Evolutionary conservation across 2,888 invertebrate species (phyloP).

Genomic region (Tachina lurida): DNA sequence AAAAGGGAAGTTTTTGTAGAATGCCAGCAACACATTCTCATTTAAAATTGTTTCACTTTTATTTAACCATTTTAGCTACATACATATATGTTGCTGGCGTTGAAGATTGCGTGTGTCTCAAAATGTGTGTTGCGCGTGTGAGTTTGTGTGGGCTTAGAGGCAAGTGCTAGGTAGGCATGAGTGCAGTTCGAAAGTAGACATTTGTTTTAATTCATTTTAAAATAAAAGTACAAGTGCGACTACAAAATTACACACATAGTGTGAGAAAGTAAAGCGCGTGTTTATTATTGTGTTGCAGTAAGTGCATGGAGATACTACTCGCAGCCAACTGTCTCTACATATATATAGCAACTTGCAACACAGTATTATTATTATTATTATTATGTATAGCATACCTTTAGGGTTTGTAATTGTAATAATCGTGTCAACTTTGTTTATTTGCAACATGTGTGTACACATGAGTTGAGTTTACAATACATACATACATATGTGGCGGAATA

Average conservation of each 20-base stretch:
- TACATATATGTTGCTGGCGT: neutral
- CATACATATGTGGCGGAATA: slow-evolving; percentile 52
- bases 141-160: neutral
- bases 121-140: neutral
- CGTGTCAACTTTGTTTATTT: slow-evolving; percentile 70
- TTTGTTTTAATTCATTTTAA: slow-evolving; percentile 38
- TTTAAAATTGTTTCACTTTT: slow-evolving; percentile 50
- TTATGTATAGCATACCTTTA: slow-evolving; percentile 69
- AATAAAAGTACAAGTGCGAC: slow-evolving; percentile 39
- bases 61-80: slow-evolving; percentile 12
- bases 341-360: neutral
- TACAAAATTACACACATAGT: slow-evolving; percentile 42
- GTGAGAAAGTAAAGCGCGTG: slow-evolving; percentile 47
- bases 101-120: neutral
- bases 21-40: slow-evolving; percentile 9
- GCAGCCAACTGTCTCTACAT: neutral
- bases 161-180: neutral
- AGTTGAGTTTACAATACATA: slow-evolving; percentile 46
- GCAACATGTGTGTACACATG: slow-evolving; percentile 62
- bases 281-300: slow-evolving; percentile 37
- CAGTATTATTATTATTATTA: neutral
- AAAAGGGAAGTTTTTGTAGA: slow-evolving; percentile 16
- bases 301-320: neutral
- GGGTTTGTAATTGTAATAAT: slow-evolving; percentile 69
- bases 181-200: neutral